Evolutionary conservation across 2,113 vertebrate species (phyloP).

Genomic region (Onychorhynchus coronatus): DNA sequence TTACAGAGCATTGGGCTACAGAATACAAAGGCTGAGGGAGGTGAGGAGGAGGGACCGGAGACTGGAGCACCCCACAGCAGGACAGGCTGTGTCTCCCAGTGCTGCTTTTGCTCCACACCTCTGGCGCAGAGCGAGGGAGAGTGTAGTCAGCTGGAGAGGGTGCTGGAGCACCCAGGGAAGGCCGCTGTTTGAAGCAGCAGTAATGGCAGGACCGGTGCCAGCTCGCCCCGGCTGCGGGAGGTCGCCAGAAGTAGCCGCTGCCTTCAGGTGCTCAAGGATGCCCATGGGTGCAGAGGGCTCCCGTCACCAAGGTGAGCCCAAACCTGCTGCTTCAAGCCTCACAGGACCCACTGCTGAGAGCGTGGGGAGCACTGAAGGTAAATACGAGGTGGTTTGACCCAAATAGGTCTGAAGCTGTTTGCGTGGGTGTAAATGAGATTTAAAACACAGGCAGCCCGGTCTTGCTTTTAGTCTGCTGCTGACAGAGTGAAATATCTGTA

Average conservation of each 20-base stretch:
- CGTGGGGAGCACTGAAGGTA: not conserved
- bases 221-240: not conserved
- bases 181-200: not conserved
- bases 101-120: not conserved
- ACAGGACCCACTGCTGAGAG: not conserved
- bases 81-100: not conserved
- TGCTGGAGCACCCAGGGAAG: not conserved
- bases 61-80: not conserved
- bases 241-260: not conserved
- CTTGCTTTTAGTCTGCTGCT: not conserved
- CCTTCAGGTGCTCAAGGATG: not conserved
- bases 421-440: not conserved
- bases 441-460: not conserved
- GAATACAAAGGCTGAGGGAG: not conserved
- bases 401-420: not conserved
- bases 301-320: not conserved
- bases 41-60: not conserved
- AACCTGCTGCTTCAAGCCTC: not conserved
- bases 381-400: not conserved
- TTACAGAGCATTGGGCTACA: not conserved
- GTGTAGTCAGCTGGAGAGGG: not conserved
- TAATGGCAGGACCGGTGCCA: not conserved
- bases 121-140: not conserved
- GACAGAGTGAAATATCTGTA: not conserved
- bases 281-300: not conserved